Evolutionary conservation across 2,888 invertebrate genomes (phyloP), one percentile per base, ranked within the genome.

Genomic region (Erebia epiphron): DNA sequence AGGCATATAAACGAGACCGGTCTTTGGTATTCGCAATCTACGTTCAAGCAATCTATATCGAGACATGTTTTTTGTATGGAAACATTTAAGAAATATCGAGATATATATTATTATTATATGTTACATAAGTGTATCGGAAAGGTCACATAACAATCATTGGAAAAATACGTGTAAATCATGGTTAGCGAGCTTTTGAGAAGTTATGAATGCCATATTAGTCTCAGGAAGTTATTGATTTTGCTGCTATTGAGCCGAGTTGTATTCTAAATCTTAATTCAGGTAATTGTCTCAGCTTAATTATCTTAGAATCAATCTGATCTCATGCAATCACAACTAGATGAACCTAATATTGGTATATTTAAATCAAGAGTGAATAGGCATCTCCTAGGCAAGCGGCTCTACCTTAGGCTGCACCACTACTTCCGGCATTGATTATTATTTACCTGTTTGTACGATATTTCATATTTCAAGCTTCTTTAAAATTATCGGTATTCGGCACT

Each of bases 1-100:
- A 62, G 68, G 58, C 66, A 58, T 61, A 26, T 46, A 63, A 56
- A 46, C 46, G 2, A 13, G 67, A 73, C 71, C 69, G 73, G 73
- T 73, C 67, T 41, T 67, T n/a, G 70, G 69, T 60, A 73, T 69
- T 54, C 21, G 54, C 26, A 49, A 21, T 56, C 43, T 9, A 18
- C 68, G 58, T 16, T 16, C 49, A 60, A 60, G 50, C 52, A 60
- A 60, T 68, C 41, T 61, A 68, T 60, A 61, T 62, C 43, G 43
- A 68, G 61, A 60, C 54, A 67, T 64, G 67, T 60, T 63, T 58
- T 26, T 67, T 67, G 49, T 62, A 13, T 56, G 60, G 65, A 69
- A 57, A 65, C 57, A 65, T 67, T 70, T 67, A 50, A 58, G 14
- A 60, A 14, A 35, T 61, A 58, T 43, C 26, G 26, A 61, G 8